Base-by-base conservation (phyloP, 2,888 invertebrate genomes). In the Opisthograptis luteolata region DNA sequence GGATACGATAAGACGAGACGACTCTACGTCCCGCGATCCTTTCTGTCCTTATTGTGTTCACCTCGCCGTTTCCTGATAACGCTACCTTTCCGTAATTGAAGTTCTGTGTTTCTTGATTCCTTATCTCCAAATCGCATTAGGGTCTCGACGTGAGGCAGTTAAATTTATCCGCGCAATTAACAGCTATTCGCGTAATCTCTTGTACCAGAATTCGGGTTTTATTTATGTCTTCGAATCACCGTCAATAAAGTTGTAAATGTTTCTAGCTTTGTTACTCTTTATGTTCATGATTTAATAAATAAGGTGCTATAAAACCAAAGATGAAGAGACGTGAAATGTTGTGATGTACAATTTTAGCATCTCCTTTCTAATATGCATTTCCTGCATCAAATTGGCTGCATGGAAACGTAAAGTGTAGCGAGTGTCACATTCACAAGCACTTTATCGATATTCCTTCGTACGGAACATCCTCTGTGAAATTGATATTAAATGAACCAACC, bases 31-130 rank as follows among this genome's bases (percentile, higher is more conserved):
- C 69, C 58, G 52, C 61, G 70, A 77, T 55, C 55, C 44, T 37
- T 41, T 35, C 31, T 28, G 48, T 24, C 39, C 41, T 49, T 50
- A 56, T 55, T 48, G 51, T 51, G 40, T 12, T 54, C 28, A 51
- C 53, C 48, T 49, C 44, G 54, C 46, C 46, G 47, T 50, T 49
- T 61, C 45, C 76, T 81, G 87, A 87, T 89, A 88, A 87, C 77
- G 68, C 75, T 63, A 78, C 81, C 84, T 81, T 81, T 80, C 68
- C 80, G 81, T 89, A 89, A 89, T 88, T 87, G 87, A 84, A 70
- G 84, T 87, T 83, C 85, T 73, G 78, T 90, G 88, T 90, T 81
- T 68, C 66, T 58, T 57, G 71, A 70, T 70, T 70, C 65, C 76
- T 88, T 87, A 88, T 88, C 87, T 68, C 67, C 68, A 64, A 79